These are phyloP conservation scores for Tethya wilhelma DNA, from an alignment of 37 sponge, comb jelly and placozoan genomes.

Conservation along the genomic window DNA sequence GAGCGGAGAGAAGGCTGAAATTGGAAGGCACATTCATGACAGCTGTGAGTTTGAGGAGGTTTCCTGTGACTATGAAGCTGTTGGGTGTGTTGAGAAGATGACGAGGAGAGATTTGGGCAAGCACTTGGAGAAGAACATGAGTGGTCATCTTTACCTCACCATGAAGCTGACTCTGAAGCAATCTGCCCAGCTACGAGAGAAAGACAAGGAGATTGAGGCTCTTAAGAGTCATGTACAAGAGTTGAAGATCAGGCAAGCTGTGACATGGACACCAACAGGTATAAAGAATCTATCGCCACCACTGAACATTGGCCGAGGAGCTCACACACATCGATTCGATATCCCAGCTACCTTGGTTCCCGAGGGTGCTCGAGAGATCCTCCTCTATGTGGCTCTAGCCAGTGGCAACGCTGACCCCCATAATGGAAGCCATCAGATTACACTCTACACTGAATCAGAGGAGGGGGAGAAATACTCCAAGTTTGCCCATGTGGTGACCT, in stretches of 20 bases:
- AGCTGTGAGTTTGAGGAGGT: not conserved
- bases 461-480: not conserved
- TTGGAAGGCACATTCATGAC: not conserved
- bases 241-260: not conserved
- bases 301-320: too few species aligned
- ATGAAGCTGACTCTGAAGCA: not conserved
- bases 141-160: not conserved
- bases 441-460: too few species aligned
- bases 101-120: not conserved
- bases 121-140: not conserved
- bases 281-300: too few species aligned
- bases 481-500: not conserved
- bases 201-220: not conserved
- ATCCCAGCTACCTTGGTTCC: conserved; percentile 75
- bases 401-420: too few species aligned
- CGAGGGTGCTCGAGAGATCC: conserved; percentile 83
- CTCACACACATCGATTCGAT: conserved; percentile 93
- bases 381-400: too few species aligned
- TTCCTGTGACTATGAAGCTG: not conserved
- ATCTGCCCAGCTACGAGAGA: too few species aligned
- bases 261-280: not conserved
- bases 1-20: not conserved
- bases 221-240: not conserved
- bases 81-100: not conserved
- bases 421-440: too few species aligned